Percentiles rank a stretch among this genome's conserved stretches.
Conservation (phyloP, 2,888 invertebrate genomes). For the Temnothorax ravouxi region DNA sequence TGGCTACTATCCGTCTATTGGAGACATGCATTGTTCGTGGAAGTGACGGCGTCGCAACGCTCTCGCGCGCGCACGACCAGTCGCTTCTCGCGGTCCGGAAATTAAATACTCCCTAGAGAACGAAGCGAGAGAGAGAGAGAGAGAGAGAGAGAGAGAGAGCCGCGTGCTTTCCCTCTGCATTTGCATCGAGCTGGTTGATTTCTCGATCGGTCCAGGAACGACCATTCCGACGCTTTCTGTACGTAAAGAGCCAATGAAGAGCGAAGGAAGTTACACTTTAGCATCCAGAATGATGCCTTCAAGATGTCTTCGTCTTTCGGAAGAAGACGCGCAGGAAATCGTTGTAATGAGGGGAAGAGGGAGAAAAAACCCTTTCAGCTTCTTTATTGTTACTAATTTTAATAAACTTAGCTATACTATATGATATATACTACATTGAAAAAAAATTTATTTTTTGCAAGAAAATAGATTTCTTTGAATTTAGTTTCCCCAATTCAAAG, state of each 20-base stretch:
- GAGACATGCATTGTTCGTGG: slow-evolving; percentile 65
- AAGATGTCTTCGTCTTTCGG: not conserved
- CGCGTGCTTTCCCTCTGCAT: slow-evolving; percentile 16
- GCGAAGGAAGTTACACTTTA: not conserved
- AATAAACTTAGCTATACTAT: not conserved
- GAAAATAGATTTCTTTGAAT: no score
- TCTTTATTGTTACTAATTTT: slow-evolving; percentile 14
- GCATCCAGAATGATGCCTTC: not conserved
- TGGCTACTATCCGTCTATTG: slow-evolving; percentile 67
- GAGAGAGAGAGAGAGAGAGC: slow-evolving; percentile 38
- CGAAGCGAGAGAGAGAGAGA: slow-evolving; percentile 33
- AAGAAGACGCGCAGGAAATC: slow-evolving; percentile 23
- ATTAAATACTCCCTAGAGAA: slow-evolving; percentile 80
- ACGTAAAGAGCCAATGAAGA: slow-evolving; percentile 35
- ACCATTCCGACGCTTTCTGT: slow-evolving; percentile 28
- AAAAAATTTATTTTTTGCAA: no score
- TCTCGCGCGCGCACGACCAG: slow-evolving; percentile 24
- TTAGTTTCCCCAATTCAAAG: no score
- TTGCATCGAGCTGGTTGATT: slow-evolving; percentile 45
- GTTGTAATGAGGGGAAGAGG: not conserved
- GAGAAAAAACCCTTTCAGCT: not conserved
- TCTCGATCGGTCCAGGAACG: slow-evolving; percentile 26
- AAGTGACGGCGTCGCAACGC: slow-evolving; percentile 72
- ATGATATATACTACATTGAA: no score
- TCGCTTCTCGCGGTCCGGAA: slow-evolving; percentile 75